Percentiles rank a stretch among this genome's conserved stretches.
These are phyloP conservation scores for Brachionus calyciflorus DNA, from an alignment of 1,140 invertebrate genomes.

Conservation along the genomic window DNA sequence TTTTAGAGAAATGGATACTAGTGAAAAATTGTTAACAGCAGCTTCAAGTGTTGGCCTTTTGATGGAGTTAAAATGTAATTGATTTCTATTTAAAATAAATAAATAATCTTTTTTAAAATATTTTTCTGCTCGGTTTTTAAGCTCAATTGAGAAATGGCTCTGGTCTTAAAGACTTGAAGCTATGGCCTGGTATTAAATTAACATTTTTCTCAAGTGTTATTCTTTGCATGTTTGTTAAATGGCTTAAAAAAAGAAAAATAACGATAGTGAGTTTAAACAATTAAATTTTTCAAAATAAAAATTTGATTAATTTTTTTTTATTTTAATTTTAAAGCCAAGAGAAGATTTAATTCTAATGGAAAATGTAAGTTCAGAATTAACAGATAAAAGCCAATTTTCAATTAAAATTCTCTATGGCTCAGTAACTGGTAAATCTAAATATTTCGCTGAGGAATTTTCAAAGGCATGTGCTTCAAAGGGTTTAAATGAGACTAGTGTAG, in stretches of 20 bases:
- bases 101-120: background rate
- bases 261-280: background rate
- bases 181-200: conserved; percentile 5
- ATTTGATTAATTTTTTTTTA: background rate
- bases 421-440: conserved; percentile 46
- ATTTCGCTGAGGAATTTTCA: conserved; percentile 52
- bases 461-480: conserved; percentile 50
- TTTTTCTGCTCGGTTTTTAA: background rate
- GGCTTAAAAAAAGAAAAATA: conserved; percentile 20
- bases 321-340: background rate
- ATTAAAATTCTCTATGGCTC: conserved; percentile 31
- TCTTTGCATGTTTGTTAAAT: conserved; percentile 15
- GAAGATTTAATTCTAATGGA: background rate
- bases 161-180: background rate
- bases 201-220: conserved; percentile 26
- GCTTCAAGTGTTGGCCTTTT: conserved; percentile 1
- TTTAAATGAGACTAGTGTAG: background rate
- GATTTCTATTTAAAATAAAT: background rate
- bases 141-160: background rate
- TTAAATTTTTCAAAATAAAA: background rate
- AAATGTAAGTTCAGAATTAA: background rate
- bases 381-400: background rate
- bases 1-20: conserved; percentile 1
- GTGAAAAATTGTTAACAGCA: conserved; percentile 15
- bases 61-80: conserved; percentile 22